A percentile compares a stretch with the other conserved stretches of the same genome.
Conservation (phyloP, 2,797 vertebrate genomes). For the Ctenochaetus hawaiiensis region DNA sequence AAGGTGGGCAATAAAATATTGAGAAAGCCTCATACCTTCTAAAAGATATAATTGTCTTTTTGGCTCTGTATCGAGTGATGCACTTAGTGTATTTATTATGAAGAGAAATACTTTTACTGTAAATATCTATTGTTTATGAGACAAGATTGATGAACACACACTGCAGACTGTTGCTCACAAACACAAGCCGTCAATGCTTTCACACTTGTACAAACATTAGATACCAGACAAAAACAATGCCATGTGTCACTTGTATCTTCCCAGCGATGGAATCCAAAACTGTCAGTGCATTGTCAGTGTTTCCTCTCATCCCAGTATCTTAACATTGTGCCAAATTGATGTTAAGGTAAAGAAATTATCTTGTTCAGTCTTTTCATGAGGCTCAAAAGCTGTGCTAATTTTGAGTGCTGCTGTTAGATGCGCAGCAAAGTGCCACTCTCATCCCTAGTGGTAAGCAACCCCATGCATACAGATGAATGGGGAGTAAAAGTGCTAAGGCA, state of each 20-base stretch:
- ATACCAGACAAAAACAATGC: conserved; percentile 45
- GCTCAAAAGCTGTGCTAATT: conserved; percentile 62
- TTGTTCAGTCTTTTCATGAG: conserved; percentile 60
- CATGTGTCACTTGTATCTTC: conserved; percentile 42
- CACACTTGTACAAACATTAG: conserved; percentile 47
- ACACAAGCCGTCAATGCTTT: conserved; percentile 38
- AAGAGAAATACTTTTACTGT: conserved; percentile 23
- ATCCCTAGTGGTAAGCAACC: conserved; percentile 44
- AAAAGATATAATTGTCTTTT: conserved; percentile 32
- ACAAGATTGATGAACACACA: conserved; percentile 42
- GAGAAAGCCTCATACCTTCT: conserved; percentile 30
- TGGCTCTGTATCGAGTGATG: background rate
- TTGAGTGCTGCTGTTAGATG: conserved; percentile 59
- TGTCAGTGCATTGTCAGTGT: conserved; percentile 31
- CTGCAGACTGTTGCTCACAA: conserved; percentile 17
- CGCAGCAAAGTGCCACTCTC: conserved; percentile 56
- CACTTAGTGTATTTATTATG: conserved; percentile 10
- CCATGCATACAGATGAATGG: conserved; percentile 62
- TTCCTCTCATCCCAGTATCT: conserved; percentile 28
- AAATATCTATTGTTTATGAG: conserved; percentile 27
- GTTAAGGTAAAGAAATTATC: conserved; percentile 70
- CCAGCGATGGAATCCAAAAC: conserved; percentile 21
- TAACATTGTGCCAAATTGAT: conserved; percentile 53
- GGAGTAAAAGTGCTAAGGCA: conserved; percentile 7
- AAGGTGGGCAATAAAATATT: conserved; percentile 31